Evolutionary conservation across 2,888 invertebrate species (phyloP).

Genomic region (Helicoverpa assulta): DNA sequence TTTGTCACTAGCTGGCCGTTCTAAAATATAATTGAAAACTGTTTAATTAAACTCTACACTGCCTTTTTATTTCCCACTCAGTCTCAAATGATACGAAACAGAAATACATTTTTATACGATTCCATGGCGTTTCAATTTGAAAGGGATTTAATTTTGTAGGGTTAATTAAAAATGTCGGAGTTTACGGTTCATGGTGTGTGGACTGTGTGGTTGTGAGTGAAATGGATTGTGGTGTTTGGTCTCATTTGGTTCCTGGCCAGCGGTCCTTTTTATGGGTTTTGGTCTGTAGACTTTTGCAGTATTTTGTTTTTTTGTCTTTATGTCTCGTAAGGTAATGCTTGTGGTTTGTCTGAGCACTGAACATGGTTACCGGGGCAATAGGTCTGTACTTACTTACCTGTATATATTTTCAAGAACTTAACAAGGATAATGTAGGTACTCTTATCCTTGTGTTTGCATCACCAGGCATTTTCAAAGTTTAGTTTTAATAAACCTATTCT

Average conservation of each 20-base stretch:
- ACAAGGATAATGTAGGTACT: too few species aligned
- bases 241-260: constrained; percentile 12
- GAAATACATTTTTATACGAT: constrained; percentile 52
- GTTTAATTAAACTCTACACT: constrained; percentile 71
- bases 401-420: too few species aligned
- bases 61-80: constrained; percentile 45
- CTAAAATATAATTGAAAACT: constrained; percentile 75
- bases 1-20: constrained; percentile 53
- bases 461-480: constrained; percentile 12
- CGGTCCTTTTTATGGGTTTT: constrained; percentile 20
- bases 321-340: neutral
- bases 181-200: constrained; percentile 13
- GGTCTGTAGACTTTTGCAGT: neutral
- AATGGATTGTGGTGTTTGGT: constrained; percentile 40
- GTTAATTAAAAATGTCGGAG: constrained; percentile 37
- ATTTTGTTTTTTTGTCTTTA: neutral
- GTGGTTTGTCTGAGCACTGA: neutral
- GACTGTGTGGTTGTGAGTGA: constrained; percentile 14
- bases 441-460: constrained; percentile 2
- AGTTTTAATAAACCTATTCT: constrained; percentile 2
- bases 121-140: constrained; percentile 31
- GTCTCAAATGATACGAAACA: constrained; percentile 51
- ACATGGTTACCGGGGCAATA: neutral
- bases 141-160: constrained; percentile 31
- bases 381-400: too few species aligned